These are phyloP conservation scores for Remorina albescens DNA, from an alignment of 2,797 vertebrate species.

Conservation along the genomic window DNA sequence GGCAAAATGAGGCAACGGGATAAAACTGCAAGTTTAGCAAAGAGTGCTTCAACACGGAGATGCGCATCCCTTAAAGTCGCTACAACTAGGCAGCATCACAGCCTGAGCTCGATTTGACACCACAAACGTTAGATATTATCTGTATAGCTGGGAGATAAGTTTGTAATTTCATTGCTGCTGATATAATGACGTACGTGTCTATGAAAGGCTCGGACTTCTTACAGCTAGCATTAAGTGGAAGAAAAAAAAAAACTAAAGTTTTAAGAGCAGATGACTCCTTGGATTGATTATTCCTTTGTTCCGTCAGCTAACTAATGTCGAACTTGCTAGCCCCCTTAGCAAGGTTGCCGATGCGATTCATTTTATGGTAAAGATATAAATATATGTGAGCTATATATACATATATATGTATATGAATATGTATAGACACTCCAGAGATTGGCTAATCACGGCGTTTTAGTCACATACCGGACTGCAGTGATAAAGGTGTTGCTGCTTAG, in stretches of 20 bases:
- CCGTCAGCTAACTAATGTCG: conserved; percentile 75
- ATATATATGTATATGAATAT: not conserved
- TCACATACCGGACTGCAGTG: conserved; percentile 8
- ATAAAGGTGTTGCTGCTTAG: conserved; percentile 48
- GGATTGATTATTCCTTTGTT: conserved; percentile 85
- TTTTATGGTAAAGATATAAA: not conserved
- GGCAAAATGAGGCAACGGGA: not conserved
- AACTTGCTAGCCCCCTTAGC: conserved; percentile 72
- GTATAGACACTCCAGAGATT: no score
- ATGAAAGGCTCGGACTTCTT: not conserved
- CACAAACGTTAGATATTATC: conserved; percentile 10
- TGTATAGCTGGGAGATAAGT: not conserved
- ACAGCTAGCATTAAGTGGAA: not conserved
- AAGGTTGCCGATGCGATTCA: conserved; percentile 21
- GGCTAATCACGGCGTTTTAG: conserved; percentile 4
- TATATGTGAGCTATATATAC: not conserved
- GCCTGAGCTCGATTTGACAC: conserved; percentile 14
- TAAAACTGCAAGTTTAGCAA: conserved; percentile 15
- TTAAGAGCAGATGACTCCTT: conserved; percentile 54
- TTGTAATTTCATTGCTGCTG: not conserved
- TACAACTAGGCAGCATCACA: not conserved
- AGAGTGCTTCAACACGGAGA: not conserved
- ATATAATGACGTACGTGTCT: not conserved
- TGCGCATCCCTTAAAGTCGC: not conserved
- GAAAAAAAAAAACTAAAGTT: conserved; percentile 32